Evolutionary conservation across 2,113 vertebrate genomes (phyloP).

Genomic region (Formicarius rufipectus): DNA sequence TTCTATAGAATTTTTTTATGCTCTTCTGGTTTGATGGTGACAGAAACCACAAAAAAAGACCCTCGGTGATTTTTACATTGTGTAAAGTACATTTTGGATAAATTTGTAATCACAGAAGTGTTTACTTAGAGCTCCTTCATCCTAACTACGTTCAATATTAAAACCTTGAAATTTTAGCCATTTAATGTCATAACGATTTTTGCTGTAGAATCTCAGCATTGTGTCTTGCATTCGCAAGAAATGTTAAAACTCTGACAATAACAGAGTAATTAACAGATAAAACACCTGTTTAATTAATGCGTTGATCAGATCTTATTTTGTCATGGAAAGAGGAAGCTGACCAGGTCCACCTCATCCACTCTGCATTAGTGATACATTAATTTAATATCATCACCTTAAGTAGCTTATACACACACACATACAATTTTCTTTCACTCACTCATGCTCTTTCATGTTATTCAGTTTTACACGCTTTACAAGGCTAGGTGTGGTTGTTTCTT

Average conservation of each 20-base stretch:
- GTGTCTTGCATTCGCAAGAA: not conserved
- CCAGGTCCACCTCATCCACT: conserved; percentile 4
- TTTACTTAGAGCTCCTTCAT: not conserved
- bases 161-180: not conserved
- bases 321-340: conserved; percentile 44
- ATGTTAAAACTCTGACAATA: conserved; percentile 9
- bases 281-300: not conserved
- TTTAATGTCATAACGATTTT: not conserved
- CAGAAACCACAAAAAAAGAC: not conserved
- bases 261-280: conserved; percentile 42
- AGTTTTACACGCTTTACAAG: conserved; percentile 31
- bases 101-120: not conserved
- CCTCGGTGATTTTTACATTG: not conserved
- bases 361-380: not conserved
- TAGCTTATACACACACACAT: conserved; percentile 12
- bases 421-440: conserved; percentile 40
- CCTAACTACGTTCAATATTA: not conserved
- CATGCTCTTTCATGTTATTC: conserved; percentile 34
- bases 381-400: conserved; percentile 39
- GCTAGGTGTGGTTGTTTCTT: conserved; percentile 37
- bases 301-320: not conserved
- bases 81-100: not conserved
- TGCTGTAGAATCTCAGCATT: not conserved
- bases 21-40: not conserved
- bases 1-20: not conserved